phyloP scores from a whole-genome alignment of 2,797 vertebrate species.

The Scolopax bukidnonensis region DNA sequence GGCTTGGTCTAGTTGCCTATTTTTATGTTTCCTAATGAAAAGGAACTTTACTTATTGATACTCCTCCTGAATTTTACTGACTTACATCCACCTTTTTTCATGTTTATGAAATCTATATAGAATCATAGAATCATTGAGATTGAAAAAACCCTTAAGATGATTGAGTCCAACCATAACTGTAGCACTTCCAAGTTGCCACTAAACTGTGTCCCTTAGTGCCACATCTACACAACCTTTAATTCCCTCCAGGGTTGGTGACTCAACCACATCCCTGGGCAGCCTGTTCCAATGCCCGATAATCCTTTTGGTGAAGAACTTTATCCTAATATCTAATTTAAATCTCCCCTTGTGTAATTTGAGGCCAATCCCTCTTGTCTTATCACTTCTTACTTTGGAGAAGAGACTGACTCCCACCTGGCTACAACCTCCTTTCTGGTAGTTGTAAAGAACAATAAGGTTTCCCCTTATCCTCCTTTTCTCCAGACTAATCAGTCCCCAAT shows the following conservation, averaged over 20 bases:
- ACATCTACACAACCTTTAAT: accelerated
- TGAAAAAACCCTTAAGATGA: not conserved
- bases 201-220: not conserved
- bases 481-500: accelerated
- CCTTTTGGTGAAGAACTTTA: not conserved
- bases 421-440: accelerated
- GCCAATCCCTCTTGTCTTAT: not conserved
- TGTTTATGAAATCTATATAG: not conserved
- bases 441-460: not conserved
- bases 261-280: not conserved
- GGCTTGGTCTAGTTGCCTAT: not conserved
- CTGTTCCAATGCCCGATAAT: too few relatives aligned
- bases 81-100: not conserved
- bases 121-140: not conserved
- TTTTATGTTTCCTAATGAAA: not conserved
- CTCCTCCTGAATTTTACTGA: not conserved
- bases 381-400: not conserved
- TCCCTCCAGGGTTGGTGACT: not conserved
- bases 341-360: not conserved
- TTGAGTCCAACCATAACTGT: not conserved
- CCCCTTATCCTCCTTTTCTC: not conserved
- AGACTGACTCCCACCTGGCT: accelerated
- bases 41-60: not conserved
- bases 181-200: not conserved
- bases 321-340: not conserved